Conservation (phyloP, 2,113 vertebrate genomes). For the Hippocampus guttulatus region DNA sequence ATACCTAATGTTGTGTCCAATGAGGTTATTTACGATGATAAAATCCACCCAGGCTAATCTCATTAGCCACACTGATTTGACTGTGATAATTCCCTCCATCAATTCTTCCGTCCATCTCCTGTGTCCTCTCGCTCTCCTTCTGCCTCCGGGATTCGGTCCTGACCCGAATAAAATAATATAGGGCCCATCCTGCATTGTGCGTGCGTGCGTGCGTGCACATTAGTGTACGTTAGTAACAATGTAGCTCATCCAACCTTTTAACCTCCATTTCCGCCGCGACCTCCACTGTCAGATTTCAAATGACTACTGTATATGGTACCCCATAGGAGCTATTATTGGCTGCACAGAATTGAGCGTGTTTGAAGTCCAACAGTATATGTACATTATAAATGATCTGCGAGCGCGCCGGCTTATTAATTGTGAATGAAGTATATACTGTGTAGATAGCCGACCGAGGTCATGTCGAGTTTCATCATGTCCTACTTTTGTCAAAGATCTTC, state of each 20-base stretch:
- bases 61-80: not conserved
- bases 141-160: slow-evolving; percentile 39
- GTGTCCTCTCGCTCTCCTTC: slow-evolving; percentile 23
- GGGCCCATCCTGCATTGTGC: slow-evolving; percentile 1
- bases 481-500: slow-evolving; percentile 2
- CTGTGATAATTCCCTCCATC: slow-evolving; percentile 24
- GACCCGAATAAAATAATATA: slow-evolving; percentile 57
- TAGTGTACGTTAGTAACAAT: not conserved
- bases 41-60: not conserved
- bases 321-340: slow-evolving; percentile 28
- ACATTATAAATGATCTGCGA: not conserved
- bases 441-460: slow-evolving; percentile 6
- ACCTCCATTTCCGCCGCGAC: slow-evolving; percentile 15
- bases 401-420: slow-evolving; percentile 1
- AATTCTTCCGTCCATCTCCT: slow-evolving; percentile 43
- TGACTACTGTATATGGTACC: not conserved
- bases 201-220: slow-evolving; percentile 10
- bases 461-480: slow-evolving; percentile 7
- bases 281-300: slow-evolving; percentile 26
- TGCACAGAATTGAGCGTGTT: not conserved
- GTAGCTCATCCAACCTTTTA: slow-evolving; percentile 22
- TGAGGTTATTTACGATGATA: not conserved
- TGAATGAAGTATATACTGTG: slow-evolving; percentile 3
- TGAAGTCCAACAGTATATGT: slow-evolving; percentile 5
- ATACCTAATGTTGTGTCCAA: not conserved